phyloP scores from a whole-genome alignment of 2,113 vertebrate genomes.

The Semicossyphus pulcher region DNA sequence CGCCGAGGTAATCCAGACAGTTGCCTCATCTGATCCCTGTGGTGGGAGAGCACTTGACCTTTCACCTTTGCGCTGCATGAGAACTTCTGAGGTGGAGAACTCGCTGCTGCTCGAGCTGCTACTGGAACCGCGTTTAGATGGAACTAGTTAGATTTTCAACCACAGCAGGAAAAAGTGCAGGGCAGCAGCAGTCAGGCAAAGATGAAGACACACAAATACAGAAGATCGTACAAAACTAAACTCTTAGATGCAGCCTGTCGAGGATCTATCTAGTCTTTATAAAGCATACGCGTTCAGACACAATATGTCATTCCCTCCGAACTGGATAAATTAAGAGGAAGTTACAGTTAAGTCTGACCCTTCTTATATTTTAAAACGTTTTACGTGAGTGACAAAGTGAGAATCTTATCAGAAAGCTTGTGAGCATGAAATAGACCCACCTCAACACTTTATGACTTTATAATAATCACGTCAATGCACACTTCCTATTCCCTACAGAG shows the following conservation, averaged over 20 bases:
- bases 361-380: conserved; percentile 4
- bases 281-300: not conserved
- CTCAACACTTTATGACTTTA: no score
- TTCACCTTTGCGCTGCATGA: conserved; percentile 36
- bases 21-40: conserved; percentile 22
- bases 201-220: not conserved
- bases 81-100: conserved; percentile 21
- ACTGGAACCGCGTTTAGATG: not conserved
- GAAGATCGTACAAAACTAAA: not conserved
- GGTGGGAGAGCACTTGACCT: conserved; percentile 36
- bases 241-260: not conserved
- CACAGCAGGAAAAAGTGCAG: not conserved
- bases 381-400: not conserved
- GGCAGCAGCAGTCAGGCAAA: no score
- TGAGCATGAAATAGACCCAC: conserved; percentile 13
- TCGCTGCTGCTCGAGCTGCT: not conserved
- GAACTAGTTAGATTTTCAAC: not conserved
- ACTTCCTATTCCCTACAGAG: not conserved
- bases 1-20: conserved; percentile 4
- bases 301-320: conserved; percentile 1
- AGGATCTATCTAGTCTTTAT: not conserved
- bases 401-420: not conserved
- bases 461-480: no score
- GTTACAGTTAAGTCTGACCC: not conserved
- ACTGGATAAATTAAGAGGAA: not conserved